Evolutionary conservation across 2,113 vertebrate species (phyloP).

Genomic region (Xiphophorus hellerii): DNA sequence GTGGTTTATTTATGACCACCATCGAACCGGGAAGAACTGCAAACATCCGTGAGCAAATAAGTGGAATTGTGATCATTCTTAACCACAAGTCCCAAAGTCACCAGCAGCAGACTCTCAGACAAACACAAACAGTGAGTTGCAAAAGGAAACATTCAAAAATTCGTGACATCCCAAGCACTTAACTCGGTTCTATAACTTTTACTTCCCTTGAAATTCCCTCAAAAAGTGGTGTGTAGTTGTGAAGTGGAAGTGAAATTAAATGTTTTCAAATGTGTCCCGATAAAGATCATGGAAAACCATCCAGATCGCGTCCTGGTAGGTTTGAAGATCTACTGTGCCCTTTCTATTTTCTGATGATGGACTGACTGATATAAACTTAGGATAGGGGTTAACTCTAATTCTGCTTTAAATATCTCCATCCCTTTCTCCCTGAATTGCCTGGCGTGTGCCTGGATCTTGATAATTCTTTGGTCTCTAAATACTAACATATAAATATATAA

Average conservation of each 20-base stretch:
- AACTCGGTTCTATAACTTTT: neutral
- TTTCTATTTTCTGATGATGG: too few relatives aligned
- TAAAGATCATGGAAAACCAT: neutral
- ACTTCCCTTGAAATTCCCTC: neutral
- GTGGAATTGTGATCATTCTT: neutral
- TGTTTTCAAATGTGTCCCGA: neutral
- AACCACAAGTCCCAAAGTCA: neutral
- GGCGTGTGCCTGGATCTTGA: too few relatives aligned
- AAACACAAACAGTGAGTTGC: neutral
- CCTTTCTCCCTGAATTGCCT: too few relatives aligned
- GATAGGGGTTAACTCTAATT: too few relatives aligned
- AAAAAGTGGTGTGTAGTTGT: neutral
- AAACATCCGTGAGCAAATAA: neutral
- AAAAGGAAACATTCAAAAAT: neutral
- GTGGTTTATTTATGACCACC: slow-evolving; percentile 30
- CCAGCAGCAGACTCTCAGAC: neutral
- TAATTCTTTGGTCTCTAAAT: too few relatives aligned
- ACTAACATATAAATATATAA: too few relatives aligned
- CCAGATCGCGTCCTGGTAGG: too few relatives aligned
- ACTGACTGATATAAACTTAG: too few relatives aligned
- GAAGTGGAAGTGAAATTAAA: neutral
- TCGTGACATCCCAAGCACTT: neutral
- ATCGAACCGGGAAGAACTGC: slow-evolving; percentile 15
- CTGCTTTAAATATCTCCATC: too few relatives aligned
- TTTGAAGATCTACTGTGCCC: too few relatives aligned